phyloP scores from a whole-genome alignment of 2,888 invertebrate species.

The Didymodactylos carnosus region DNA sequence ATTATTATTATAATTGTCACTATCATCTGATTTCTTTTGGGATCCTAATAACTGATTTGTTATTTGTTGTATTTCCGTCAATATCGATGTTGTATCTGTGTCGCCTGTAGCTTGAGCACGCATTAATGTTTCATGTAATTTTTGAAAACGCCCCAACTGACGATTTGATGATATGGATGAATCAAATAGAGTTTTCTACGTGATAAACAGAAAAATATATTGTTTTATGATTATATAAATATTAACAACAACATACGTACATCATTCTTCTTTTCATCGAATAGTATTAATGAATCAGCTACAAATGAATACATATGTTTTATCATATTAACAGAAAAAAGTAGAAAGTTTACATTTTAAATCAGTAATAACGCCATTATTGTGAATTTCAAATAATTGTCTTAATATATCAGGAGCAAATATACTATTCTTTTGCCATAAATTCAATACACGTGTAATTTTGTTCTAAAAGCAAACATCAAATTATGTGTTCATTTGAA shows the following conservation, averaged over 20 bases:
- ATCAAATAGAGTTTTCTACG: too few species aligned
- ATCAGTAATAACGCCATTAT: neutral
- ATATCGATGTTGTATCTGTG: neutral
- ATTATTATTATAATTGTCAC: neutral
- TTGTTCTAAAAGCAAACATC: neutral
- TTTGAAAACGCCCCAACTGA: neutral
- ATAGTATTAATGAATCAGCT: neutral
- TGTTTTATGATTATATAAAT: neutral
- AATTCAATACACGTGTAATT: neutral
- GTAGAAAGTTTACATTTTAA: neutral
- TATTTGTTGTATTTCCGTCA: neutral
- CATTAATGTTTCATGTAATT: neutral
- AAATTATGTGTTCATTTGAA: too few species aligned
- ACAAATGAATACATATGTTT: neutral
- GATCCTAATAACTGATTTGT: neutral
- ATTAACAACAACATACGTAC: neutral
- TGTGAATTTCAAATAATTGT: neutral
- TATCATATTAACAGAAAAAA: neutral
- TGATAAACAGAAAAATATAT: neutral
- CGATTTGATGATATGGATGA: too few species aligned
- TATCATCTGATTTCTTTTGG: neutral
- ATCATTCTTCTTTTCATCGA: neutral
- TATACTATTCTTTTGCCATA: neutral
- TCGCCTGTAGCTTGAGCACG: neutral
- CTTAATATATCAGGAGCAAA: neutral